Evolutionary conservation across 2,888 invertebrate genomes (phyloP), one percentile per base, ranked within the genome.

Genomic region (Xylota sylvarum): DNA sequence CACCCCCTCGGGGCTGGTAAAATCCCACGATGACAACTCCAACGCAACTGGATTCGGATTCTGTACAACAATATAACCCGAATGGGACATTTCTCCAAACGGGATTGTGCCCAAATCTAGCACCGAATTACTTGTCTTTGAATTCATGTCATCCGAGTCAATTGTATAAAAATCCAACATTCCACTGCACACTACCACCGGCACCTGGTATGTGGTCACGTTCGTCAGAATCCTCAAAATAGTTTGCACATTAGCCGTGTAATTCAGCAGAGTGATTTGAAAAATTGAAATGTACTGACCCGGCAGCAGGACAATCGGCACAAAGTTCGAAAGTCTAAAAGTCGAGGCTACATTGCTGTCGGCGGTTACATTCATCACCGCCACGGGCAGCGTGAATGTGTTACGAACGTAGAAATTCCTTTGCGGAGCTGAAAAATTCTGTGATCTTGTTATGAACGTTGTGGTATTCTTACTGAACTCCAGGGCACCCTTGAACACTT

Each of bases 341-440:
- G 89, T 76, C 4, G 89, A 77, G 2, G 88, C 60, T 56, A 89
- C 88, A 35, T 89, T 89, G 1, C 88, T 86, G 5, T 95, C 94
- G 88, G 97, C 92, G 7, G 95, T 94, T 52, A 96, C 94, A 91
- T 96, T 96, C 85, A 95, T 95, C 87, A 97, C 93, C 82, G 95
- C 95, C 78, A 97, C 91, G 7, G 97, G 95, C 88, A 95, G 94
- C 89, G 95, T 94, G 91, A 96, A 97, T 89, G 94, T 94, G 92
- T 97, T 97, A 70, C 94, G 94, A 81, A 97, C 93, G 67, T 93
- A 93, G 88, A 94, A 93, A 81, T 96, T 93, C 86, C 93, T 93
- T 7, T 69, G 79, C 19, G 91, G 90, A 60, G 89, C 70, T 19
- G 89, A 91, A 35, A 91, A 91, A 70, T 90, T 90, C 4, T 88